Conservation (phyloP, 2,888 invertebrate species). For the Spodoptera picta region DNA sequence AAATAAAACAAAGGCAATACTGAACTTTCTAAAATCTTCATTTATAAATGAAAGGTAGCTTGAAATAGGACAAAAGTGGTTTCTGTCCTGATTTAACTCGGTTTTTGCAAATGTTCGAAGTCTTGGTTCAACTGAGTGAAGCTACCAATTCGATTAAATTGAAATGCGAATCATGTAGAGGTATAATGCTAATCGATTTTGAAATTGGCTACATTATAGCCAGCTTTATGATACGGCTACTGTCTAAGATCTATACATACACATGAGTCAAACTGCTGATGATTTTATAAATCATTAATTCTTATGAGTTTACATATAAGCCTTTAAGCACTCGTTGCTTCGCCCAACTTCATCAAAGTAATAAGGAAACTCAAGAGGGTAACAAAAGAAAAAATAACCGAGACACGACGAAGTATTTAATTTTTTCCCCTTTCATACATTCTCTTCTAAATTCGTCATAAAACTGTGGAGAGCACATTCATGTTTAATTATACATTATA, state of each 20-base stretch:
- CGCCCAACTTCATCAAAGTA: slow-evolving; percentile 5
- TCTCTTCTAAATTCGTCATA: slow-evolving; percentile 88
- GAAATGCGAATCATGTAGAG: slow-evolving; percentile 1
- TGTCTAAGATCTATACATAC: background rate
- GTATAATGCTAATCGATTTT: slow-evolving; percentile 6
- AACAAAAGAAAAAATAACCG: slow-evolving; percentile 77
- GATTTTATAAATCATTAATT: background rate
- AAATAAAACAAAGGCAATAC: too few relatives aligned
- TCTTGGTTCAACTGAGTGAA: slow-evolving; percentile 9
- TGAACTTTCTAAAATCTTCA: too few relatives aligned
- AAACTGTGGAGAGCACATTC: slow-evolving; percentile 88
- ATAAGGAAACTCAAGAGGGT: slow-evolving; percentile 54
- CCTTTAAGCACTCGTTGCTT: background rate
- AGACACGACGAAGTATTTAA: slow-evolving; percentile 89
- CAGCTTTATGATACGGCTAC: background rate
- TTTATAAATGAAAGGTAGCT: too few relatives aligned
- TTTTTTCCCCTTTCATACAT: slow-evolving; percentile 87
- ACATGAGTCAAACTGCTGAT: background rate
- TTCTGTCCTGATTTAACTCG: background rate
- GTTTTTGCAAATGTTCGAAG: slow-evolving; percentile 3
- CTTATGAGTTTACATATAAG: background rate
- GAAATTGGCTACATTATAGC: slow-evolving; percentile 6
- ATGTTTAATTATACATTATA: slow-evolving; percentile 86
- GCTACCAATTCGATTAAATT: slow-evolving; percentile 11
- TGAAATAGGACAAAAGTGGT: too few relatives aligned